These are phyloP conservation scores for Ophraella communa DNA, from an alignment of 2,888 invertebrate species.

Conservation along the genomic window DNA sequence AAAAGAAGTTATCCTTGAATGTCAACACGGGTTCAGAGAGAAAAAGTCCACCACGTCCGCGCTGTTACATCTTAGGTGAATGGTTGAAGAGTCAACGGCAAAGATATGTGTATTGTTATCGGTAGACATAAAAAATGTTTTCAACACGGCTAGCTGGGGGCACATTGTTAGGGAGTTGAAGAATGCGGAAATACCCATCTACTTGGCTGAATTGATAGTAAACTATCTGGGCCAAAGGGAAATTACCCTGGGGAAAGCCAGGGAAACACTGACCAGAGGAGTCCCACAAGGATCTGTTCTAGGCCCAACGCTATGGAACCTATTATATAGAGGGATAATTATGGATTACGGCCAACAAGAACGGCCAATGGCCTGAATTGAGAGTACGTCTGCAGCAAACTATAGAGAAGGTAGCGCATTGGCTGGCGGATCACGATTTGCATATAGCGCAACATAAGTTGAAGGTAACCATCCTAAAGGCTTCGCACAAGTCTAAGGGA, in stretches of 20 bases:
- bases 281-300: slow-evolving; percentile 30
- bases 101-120: too few species aligned
- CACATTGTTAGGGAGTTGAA: slow-evolving; percentile 18
- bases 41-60: too few species aligned
- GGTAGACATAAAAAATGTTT: slow-evolving; percentile 14
- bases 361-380: not conserved
- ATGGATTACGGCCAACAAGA: not conserved
- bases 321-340: slow-evolving; percentile 19
- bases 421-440: slow-evolving; percentile 18
- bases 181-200: not conserved
- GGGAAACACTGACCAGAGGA: slow-evolving; percentile 12
- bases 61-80: too few species aligned
- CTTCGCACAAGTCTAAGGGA: not conserved
- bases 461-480: not conserved
- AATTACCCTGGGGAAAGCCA: not conserved
- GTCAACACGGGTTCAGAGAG: too few species aligned
- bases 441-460: slow-evolving; percentile 14
- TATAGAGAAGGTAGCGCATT: not conserved
- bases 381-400: not conserved
- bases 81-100: too few species aligned
- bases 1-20: too few species aligned
- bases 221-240: slow-evolving; percentile 18
- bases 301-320: slow-evolving; percentile 33
- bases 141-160: slow-evolving; percentile 29
- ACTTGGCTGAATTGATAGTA: slow-evolving; percentile 4